Evolutionary conservation across 1,140 invertebrate genomes (phyloP).

Genomic region (Drosophila truncata): DNA sequence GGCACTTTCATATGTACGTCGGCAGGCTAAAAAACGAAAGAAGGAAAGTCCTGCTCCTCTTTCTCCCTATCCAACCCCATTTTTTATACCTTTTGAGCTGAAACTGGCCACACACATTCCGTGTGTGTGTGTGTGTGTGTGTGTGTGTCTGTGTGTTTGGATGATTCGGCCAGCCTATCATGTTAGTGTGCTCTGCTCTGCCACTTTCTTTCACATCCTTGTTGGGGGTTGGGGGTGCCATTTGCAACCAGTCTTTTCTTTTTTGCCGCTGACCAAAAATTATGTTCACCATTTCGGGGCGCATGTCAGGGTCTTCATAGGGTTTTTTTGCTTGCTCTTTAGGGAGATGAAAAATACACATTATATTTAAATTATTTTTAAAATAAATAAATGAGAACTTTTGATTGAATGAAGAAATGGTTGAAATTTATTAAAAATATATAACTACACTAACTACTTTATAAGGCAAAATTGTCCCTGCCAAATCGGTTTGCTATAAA

Average conservation of each 20-base stretch:
- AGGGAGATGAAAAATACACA: constrained; percentile 30
- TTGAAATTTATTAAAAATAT: constrained; percentile 5
- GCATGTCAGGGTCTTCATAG: constrained; percentile 40
- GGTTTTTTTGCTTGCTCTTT: constrained; percentile 3
- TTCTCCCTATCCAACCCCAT: constrained; percentile 1
- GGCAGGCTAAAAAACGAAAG: constrained; percentile 37
- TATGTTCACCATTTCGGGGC: constrained; percentile 61
- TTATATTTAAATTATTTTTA: constrained; percentile 63
- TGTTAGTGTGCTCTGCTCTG: constrained; percentile 73
- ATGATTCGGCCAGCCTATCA: constrained; percentile 71
- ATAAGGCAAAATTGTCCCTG: too few species aligned
- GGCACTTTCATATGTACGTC: constrained; percentile 74
- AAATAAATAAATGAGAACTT: constrained; percentile 16
- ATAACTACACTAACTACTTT: not conserved
- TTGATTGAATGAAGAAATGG: constrained; percentile 22
- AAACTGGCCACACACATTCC: constrained; percentile 35
- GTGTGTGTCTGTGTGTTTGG: constrained; percentile 45
- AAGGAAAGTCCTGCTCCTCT: constrained; percentile 30
- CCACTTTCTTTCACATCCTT: constrained; percentile 50
- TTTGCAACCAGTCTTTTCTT: constrained; percentile 40
- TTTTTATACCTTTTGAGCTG: constrained; percentile 46
- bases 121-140: constrained; percentile 34
- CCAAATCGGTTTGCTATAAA: not conserved
- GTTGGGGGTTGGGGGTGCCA: constrained; percentile 17
- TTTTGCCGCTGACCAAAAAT: constrained; percentile 62